A percentile compares a stretch with the other conserved stretches of the same genome.
Evolutionary conservation across 2,113 vertebrate species (phyloP).

Genomic region (Oophaga pumilio): DNA sequence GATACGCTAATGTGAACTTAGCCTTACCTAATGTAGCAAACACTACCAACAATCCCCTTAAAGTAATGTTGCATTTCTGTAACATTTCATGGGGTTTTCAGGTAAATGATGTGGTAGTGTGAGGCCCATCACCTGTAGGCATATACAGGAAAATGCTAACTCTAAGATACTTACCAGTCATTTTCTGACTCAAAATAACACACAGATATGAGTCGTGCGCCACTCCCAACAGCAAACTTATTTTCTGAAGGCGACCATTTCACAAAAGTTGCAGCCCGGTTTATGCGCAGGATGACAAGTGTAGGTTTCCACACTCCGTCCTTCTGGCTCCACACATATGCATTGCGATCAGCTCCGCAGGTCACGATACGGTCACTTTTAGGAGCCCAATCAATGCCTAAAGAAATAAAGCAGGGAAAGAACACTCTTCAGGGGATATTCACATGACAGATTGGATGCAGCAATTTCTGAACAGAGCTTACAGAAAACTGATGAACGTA

Average conservation of each 20-base stretch:
- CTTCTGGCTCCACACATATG: conserved; percentile 98
- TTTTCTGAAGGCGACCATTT: conserved; percentile 98
- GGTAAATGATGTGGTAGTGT: no score
- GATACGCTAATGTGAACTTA: no score
- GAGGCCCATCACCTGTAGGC: background rate
- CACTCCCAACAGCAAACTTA: conserved; percentile 97
- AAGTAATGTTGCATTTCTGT: no score
- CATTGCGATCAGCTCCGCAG: conserved; percentile 95
- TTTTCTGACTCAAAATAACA: conserved; percentile 99
- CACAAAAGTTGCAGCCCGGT: conserved; percentile 95
- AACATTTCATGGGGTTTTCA: no score
- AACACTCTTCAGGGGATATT: background rate
- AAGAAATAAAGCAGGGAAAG: conserved; percentile 38
- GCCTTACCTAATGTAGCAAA: no score
- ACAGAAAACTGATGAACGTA: no score
- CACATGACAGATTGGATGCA: background rate
- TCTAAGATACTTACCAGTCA: conserved; percentile 83
- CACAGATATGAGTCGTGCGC: conserved; percentile 95
- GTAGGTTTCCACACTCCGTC: conserved; percentile 97
- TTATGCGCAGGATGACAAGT: conserved; percentile 96
- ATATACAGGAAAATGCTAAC: background rate
- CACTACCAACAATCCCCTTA: no score
- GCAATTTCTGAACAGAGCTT: no score
- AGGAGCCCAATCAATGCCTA: conserved; percentile 98
- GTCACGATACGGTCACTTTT: conserved; percentile 98